Percentiles rank a stretch among this genome's conserved stretches.
phyloP scores from a whole-genome alignment of 2,888 invertebrate genomes.

The Pteria penguin region DNA sequence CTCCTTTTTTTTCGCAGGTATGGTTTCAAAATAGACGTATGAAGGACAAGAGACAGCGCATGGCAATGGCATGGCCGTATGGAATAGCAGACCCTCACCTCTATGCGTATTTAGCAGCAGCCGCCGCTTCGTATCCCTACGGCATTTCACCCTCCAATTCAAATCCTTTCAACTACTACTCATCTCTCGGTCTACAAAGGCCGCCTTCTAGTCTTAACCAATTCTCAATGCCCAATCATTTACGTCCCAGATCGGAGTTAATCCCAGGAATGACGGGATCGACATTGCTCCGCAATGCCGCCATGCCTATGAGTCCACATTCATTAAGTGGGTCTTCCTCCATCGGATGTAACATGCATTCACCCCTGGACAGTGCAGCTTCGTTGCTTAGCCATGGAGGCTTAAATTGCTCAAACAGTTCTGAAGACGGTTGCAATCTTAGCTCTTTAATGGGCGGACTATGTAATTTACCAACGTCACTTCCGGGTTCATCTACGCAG shows the following conservation, averaged over 20 bases:
- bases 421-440: slow-evolving; percentile 32
- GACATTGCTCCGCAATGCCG: slow-evolving; percentile 50
- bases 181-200: slow-evolving; percentile 61
- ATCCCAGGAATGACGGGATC: slow-evolving; percentile 57
- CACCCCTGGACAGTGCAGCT: slow-evolving; percentile 28
- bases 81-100: slow-evolving; percentile 88
- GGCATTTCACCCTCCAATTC: slow-evolving; percentile 58
- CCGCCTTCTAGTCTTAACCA: slow-evolving; percentile 54
- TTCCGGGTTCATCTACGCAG: slow-evolving; percentile 26
- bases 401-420: slow-evolving; percentile 1
- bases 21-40: slow-evolving; percentile 99
- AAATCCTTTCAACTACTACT: slow-evolving; percentile 67
- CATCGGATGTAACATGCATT: slow-evolving; percentile 33
- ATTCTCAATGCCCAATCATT: slow-evolving; percentile 56
- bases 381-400: slow-evolving; percentile 28
- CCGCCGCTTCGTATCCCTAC: slow-evolving; percentile 83
- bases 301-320: slow-evolving; percentile 34
- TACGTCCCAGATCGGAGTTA: slow-evolving; percentile 60
- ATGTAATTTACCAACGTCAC: slow-evolving; percentile 46
- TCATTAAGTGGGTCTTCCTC: slow-evolving; percentile 24
- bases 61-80: slow-evolving; percentile 97
- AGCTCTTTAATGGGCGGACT: slow-evolving; percentile 44
- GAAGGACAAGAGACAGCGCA: slow-evolving; percentile 98
- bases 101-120: slow-evolving; percentile 91
- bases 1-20: slow-evolving; percentile 61